Evolutionary conservation across 2,797 vertebrate genomes (phyloP), one percentile per base, ranked within the genome.

Genomic region (Periophthalmus magnuspinnatus): DNA sequence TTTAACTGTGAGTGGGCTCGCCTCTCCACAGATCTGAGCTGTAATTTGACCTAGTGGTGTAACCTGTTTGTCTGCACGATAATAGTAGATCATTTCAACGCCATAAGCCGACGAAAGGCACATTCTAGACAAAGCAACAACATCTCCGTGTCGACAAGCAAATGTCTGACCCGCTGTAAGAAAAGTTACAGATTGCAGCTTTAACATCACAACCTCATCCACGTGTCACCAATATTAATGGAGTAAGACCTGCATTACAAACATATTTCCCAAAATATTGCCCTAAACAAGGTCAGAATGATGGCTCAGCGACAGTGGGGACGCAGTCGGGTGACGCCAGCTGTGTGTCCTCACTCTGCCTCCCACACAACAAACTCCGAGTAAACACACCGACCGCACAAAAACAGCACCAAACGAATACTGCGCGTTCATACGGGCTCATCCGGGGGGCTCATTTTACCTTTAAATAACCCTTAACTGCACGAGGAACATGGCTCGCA

Each of bases 271-370:
- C 34, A 59, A 72, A 63, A 63, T 47, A 59, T 0, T 67, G 80
- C 84, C 87, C 76, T 17, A 69, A 81, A 75, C 80, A 90, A 91
- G 87, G 88, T 86, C 81, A 85, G 81, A 85, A 81, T 70, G 75
- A 82, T 75, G 75, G 66, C 74, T 79, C 74, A 45, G 38, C 17
- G 41, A 47, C 41, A 38, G 64, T 19, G 33, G 69, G 48, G 71
- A 68, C 77, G 78, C 84, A 56, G 56, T 73, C 69, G 69, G 75
- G 81, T 56, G 73, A 72, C 68, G 74, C 81, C 82, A 82, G 73
- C 80, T 71, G 70, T 80, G 72, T 80, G 87, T 74, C 88, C 87
- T 88, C 86, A 83, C 72, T 55, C 68, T 59, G 63, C 60, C n/a
- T 64, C 58, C 24, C 67, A 77, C 22, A 34, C 66, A 71, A 34